Evolutionary conservation across 2,888 invertebrate species (phyloP).

Genomic region (Lochmaea crataegi): DNA sequence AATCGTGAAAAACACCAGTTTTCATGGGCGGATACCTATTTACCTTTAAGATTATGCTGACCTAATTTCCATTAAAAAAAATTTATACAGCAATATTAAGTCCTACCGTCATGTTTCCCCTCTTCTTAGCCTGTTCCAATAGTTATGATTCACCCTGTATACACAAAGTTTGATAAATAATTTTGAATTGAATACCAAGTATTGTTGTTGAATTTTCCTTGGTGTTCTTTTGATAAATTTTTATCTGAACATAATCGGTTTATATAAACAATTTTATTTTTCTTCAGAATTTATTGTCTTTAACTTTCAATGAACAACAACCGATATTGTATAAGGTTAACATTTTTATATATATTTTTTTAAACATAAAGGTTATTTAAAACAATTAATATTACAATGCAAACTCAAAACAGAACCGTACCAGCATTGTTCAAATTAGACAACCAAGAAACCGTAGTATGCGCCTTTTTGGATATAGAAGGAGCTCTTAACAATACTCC

Average conservation of each 20-base stretch:
- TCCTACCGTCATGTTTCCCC: no score
- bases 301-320: constrained; percentile 33
- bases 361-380: constrained; percentile 4
- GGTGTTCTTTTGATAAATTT: constrained; percentile 23
- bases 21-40: constrained; percentile 3
- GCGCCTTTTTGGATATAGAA: no score
- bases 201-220: constrained; percentile 17
- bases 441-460: no score
- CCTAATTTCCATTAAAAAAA: not conserved
- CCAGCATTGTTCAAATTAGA: not conserved
- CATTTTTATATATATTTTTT: constrained; percentile 25
- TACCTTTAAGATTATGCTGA: not conserved
- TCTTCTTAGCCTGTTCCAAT: no score
- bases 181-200: not conserved
- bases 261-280: constrained; percentile 32
- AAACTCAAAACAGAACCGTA: not conserved
- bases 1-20: constrained; percentile 7
- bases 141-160: no score
- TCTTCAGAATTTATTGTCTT: constrained; percentile 28
- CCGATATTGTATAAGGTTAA: constrained; percentile 34
- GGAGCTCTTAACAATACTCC: no score
- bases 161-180: no score
- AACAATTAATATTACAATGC: not conserved
- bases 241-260: constrained; percentile 25
- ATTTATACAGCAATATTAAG: no score